Percentiles rank a stretch among this genome's conserved stretches.
These are phyloP conservation scores for Copidosoma aretas DNA, from an alignment of 2,888 invertebrate species.

Conservation along the genomic window DNA sequence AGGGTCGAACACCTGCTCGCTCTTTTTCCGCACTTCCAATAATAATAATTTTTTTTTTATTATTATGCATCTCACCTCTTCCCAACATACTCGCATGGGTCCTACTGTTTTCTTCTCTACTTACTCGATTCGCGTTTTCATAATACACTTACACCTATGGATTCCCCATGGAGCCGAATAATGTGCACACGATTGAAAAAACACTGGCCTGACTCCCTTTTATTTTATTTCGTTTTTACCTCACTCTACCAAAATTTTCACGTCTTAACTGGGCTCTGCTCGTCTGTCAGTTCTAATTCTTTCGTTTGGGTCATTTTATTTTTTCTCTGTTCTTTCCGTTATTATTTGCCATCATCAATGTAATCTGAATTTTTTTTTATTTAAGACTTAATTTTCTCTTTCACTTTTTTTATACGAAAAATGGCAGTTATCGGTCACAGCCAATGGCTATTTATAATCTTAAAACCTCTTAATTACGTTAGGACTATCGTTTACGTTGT, in stretches of 20 bases:
- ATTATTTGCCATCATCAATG: constrained; percentile 20
- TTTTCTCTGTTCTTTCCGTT: constrained; percentile 23
- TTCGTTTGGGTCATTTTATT: neutral
- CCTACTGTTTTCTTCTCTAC: constrained; percentile 17
- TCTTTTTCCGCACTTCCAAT: constrained; percentile 26
- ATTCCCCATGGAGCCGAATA: constrained; percentile 38
- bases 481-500: constrained; percentile 43
- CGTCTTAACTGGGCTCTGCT: neutral
- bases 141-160: constrained; percentile 13
- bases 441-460: constrained; percentile 60
- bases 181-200: constrained; percentile 40
- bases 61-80: no score
- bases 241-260: neutral
- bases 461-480: constrained; percentile 46
- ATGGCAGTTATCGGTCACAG: constrained; percentile 64
- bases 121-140: constrained; percentile 17
- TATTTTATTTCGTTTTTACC: neutral
- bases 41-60: no score
- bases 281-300: no score
- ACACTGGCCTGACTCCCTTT: constrained; percentile 42
- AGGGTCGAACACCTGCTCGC: constrained; percentile 41
- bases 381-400: constrained; percentile 38
- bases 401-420: constrained; percentile 55
- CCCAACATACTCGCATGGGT: constrained; percentile 25
- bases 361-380: constrained; percentile 22